Evolutionary conservation across 2,797 vertebrate species (phyloP).

Genomic region (Erpetoichthys calabaricus): DNA sequence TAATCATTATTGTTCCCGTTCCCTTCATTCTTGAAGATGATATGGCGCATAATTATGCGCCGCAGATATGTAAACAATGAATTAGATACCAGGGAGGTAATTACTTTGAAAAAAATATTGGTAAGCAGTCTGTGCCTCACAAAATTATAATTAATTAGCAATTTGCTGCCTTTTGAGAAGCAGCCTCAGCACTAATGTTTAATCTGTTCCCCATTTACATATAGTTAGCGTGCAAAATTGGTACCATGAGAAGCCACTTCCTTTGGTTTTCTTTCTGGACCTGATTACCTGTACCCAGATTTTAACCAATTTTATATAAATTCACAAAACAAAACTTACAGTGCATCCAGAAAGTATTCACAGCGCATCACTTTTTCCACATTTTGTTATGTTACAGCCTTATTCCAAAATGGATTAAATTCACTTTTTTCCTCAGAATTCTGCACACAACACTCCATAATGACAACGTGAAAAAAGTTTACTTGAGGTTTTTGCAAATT

Average conservation of each 20-base stretch:
- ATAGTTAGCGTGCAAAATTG: constrained; percentile 16
- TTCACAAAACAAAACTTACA: too few relatives aligned
- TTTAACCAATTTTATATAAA: too few relatives aligned
- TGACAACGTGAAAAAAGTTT: too few relatives aligned
- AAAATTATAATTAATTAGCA: constrained; percentile 30
- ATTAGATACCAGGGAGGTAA: constrained; percentile 26
- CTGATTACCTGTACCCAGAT: background rate
- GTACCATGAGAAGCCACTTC: constrained; percentile 5
- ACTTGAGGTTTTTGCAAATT: too few relatives aligned
- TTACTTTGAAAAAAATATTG: constrained; percentile 24
- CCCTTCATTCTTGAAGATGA: constrained; percentile 15
- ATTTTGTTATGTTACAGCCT: too few relatives aligned
- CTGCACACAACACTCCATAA: too few relatives aligned
- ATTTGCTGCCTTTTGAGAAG: constrained; percentile 4
- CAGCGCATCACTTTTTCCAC: too few relatives aligned
- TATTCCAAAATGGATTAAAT: too few relatives aligned
- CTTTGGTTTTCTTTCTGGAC: constrained; percentile 21
- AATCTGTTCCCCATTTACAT: constrained; percentile 20
- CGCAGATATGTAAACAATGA: constrained; percentile 15
- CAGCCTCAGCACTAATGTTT: constrained; percentile 1
- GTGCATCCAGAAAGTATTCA: too few relatives aligned
- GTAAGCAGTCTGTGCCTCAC: constrained; percentile 13
- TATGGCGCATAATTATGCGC: constrained; percentile 26
- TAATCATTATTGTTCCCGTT: too few relatives aligned
- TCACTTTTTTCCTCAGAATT: too few relatives aligned